Evolutionary conservation across 2,797 vertebrate genomes (phyloP).

Genomic region (Alca torda): DNA sequence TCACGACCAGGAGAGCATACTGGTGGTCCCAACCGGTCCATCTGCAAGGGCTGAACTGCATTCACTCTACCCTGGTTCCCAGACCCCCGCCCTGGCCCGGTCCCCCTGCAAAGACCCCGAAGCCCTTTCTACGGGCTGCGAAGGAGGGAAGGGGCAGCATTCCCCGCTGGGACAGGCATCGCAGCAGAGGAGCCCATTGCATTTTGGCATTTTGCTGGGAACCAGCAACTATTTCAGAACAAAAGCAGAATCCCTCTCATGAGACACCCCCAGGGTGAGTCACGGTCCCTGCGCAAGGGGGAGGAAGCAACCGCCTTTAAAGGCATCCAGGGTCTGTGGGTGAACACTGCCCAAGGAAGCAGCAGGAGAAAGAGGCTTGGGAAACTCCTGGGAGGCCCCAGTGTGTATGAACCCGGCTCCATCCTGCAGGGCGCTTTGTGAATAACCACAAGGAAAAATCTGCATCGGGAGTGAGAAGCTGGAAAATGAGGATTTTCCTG

Average conservation of each 20-base stretch:
- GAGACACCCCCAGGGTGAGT: neutral
- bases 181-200: rapidly evolving
- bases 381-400: rapidly evolving
- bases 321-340: neutral
- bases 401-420: rapidly evolving
- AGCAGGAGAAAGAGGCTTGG: neutral
- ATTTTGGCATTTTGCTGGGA: neutral
- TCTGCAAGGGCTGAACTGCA: rapidly evolving
- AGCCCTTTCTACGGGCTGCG: neutral
- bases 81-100: rapidly evolving
- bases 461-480: neutral
- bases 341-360: neutral
- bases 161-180: neutral
- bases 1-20: neutral
- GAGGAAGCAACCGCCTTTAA: neutral
- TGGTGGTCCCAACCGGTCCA: neutral
- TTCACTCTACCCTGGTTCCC: rapidly evolving
- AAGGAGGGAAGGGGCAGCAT: neutral
- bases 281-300: neutral
- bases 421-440: neutral
- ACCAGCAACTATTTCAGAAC: neutral
- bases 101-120: rapidly evolving
- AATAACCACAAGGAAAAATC: neutral
- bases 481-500: constrained; percentile 18
- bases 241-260: neutral